Evolutionary conservation across 2,113 vertebrate genomes (phyloP), one percentile per base, ranked within the genome.

Genomic region (Noturus placidus): DNA sequence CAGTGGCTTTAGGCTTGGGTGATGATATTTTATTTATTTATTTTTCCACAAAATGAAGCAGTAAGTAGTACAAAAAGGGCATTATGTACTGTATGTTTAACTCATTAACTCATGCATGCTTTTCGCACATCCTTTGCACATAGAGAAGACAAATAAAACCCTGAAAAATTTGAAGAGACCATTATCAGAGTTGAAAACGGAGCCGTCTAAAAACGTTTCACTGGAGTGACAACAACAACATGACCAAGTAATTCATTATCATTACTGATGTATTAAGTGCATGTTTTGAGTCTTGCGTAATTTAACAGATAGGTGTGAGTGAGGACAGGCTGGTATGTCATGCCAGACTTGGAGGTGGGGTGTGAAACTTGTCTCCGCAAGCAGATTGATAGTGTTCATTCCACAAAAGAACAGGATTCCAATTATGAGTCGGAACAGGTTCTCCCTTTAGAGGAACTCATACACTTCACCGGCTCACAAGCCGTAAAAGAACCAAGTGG

Each of bases 391-490:
- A 77, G 33, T 59, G 42, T 77, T 80, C 61, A 35, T 86, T 33
- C n/a, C 87, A 89, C n/a, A 25, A 52, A 15, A 82, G 87, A 91
- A 90, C 76, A 87, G 82, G 42, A 80, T 35, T 84, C 25, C 15
- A n/a, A 76, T 35, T 46, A 83, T 83, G 57, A 13, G n/a, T 81
- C 63, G 82, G 52, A 72, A 57, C 46, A 69, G 35, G 22, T 42
- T 42, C 33, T 82, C 86, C 54, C 33, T 46, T 46, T 20, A 38
- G 22, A 70, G 22, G 50, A 46, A 4, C 33, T n/a, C 33, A 9
- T 10, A 56, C n/a, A 70, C 30, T 70, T 56, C 50, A 56, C 11
- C 57, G 63, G 30, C 46, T 33, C 7, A 6, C 33, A 46, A 57
- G 54, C 17, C 8, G 8, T 42, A 46, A 35, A 33, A 38, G 15